phyloP scores from a whole-genome alignment of 2,113 vertebrate species.

The Vireo altiloquus region DNA sequence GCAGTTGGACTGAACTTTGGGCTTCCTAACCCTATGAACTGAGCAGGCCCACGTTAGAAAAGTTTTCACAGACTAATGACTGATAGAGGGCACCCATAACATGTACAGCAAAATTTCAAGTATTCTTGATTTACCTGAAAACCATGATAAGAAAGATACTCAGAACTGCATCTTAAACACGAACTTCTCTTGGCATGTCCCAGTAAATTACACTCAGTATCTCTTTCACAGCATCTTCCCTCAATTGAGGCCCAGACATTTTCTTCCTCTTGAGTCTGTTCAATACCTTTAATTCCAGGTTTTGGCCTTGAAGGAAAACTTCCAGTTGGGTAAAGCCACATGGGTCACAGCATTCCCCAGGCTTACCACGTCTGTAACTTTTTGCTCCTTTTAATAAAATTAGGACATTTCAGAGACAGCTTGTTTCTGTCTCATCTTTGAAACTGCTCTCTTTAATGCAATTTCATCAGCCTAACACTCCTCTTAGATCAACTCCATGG shows the following conservation, averaged over 20 bases:
- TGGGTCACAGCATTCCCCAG: neutral
- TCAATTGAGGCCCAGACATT: neutral
- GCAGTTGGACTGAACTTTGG: neutral
- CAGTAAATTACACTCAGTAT: neutral
- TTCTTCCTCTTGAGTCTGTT: neutral
- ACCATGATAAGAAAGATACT: neutral
- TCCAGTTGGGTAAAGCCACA: neutral
- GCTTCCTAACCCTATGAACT: neutral
- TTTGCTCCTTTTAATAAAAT: neutral
- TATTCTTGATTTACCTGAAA: neutral
- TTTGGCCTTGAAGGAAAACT: neutral
- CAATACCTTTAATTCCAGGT: neutral
- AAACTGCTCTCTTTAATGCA: neutral
- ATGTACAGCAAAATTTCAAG: neutral
- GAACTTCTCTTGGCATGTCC: neutral
- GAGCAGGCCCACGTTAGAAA: neutral
- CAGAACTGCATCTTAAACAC: neutral
- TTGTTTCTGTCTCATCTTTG: neutral
- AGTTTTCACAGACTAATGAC: neutral
- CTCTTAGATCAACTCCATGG: neutral
- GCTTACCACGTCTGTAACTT: neutral
- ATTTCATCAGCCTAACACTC: neutral
- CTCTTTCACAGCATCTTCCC: neutral
- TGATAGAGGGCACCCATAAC: neutral
- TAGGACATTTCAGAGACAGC: neutral